Conservation (phyloP, 2,113 vertebrate genomes). For the Micronisus gabar region DNA sequence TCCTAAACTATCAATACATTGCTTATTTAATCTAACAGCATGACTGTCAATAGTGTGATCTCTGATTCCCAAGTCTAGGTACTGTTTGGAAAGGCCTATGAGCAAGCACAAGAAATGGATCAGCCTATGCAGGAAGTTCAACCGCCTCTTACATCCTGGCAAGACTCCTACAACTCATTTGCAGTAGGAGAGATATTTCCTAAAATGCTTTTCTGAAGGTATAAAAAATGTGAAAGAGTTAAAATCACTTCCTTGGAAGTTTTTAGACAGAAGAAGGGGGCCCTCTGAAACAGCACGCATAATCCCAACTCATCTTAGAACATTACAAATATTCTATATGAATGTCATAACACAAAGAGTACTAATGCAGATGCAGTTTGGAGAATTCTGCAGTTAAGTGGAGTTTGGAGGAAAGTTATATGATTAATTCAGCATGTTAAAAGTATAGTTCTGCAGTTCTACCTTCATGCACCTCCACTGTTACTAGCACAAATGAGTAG, state of each 20-base stretch:
- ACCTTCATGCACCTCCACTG: neutral
- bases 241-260: neutral
- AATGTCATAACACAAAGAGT: neutral
- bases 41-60: neutral
- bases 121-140: neutral
- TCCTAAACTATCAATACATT: neutral
- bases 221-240: neutral
- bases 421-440: neutral
- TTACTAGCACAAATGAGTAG: neutral
- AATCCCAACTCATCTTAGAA: neutral
- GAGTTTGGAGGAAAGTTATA: neutral
- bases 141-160: neutral
- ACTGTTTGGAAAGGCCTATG: neutral
- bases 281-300: neutral
- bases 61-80: neutral
- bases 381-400: neutral
- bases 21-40: neutral
- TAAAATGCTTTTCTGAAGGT: neutral
- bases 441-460: neutral
- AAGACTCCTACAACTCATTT: neutral
- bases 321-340: neutral
- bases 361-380: neutral
- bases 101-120: neutral
- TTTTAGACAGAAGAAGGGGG: neutral
- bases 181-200: neutral